Evolutionary conservation across 2,888 invertebrate genomes (phyloP), one percentile per base, ranked within the genome.

Genomic region (Nomada fabriciana): DNA sequence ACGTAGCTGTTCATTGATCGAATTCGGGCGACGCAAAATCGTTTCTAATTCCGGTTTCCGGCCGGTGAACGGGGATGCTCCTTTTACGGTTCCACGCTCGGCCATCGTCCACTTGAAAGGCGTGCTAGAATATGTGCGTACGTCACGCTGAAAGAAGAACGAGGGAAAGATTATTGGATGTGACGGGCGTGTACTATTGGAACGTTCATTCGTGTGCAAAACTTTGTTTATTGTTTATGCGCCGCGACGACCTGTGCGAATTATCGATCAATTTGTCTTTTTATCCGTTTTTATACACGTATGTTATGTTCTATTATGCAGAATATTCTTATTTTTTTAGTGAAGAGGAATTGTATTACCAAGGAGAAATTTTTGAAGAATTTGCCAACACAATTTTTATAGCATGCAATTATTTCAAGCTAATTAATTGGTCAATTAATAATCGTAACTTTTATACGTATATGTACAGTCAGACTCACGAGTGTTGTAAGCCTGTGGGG

Each of bases 1-100:
- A 87, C 85, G 83, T 80, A 78, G 59, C 18, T 55, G 76, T 87
- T 84, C 78, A 81, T 87, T 84, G 84, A 87, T 79, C 75, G 55
- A 42, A 18, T 25, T 50, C 25, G 25, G 47, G 43, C 79, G 68
- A 77, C 82, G 74, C 68, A 77, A 71, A 84, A 87, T 75, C 70
- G 15, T 36, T 59, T 83, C 81, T 84, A 84, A 87, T 82, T 84
- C 61, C 70, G 79, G 64, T 84, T 82, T 85, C 81, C 85, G 61
- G 52, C 65, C 13, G 50, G n/a, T 3, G 47, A 47, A 3, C 47
- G 2, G 2, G 52, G 50, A 52, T 73, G 72, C 81, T 52, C 83
- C 83, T 83, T 83, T 83, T 83, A 83, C 67, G 83, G 83, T 42
- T 68, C 15, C 82, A 20, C 60, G 5, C 13, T 5, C 23, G 29